Evolutionary conservation across 2,888 invertebrate species (phyloP).

Genomic region (Drosophila silvestris): DNA sequence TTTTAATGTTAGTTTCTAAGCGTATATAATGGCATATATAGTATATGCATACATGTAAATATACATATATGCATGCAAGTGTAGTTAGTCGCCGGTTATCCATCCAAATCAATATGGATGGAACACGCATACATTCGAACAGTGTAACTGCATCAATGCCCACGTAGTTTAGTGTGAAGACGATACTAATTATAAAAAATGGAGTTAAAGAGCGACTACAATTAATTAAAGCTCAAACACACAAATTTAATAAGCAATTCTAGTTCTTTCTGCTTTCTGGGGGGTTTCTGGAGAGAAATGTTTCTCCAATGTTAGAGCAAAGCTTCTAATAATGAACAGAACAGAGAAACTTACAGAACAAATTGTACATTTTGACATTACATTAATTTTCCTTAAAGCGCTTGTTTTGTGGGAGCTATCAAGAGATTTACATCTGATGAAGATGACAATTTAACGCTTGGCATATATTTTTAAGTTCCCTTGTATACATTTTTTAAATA

Average conservation of each 20-base stretch:
- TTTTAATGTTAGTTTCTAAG: conserved; percentile 43
- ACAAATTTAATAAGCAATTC: background rate
- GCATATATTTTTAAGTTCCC: conserved; percentile 4
- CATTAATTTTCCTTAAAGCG: background rate
- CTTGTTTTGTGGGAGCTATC: background rate
- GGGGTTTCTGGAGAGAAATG: background rate
- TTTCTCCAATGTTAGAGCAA: background rate
- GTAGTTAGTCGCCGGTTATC: conserved; percentile 23
- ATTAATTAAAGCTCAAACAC: conserved; percentile 61
- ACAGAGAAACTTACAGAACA: background rate
- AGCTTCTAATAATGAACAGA: background rate
- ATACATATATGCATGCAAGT: conserved; percentile 6
- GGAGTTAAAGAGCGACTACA: conserved; percentile 40
- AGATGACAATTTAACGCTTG: conserved; percentile 8
- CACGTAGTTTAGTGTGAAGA: conserved; percentile 60
- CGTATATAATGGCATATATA: conserved; percentile 36
- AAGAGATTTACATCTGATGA: conserved; percentile 8
- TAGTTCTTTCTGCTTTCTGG: background rate
- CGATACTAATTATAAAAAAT: conserved; percentile 37
- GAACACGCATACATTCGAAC: conserved; percentile 72
- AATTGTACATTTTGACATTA: background rate
- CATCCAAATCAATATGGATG: conserved; percentile 20
- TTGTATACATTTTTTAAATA: conserved; percentile 1
- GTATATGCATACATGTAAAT: conserved; percentile 1
- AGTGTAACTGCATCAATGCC: conserved; percentile 74